Base-by-base conservation (phyloP, 2,888 invertebrate species). In the Caenorhabditis sulstoni region DNA sequence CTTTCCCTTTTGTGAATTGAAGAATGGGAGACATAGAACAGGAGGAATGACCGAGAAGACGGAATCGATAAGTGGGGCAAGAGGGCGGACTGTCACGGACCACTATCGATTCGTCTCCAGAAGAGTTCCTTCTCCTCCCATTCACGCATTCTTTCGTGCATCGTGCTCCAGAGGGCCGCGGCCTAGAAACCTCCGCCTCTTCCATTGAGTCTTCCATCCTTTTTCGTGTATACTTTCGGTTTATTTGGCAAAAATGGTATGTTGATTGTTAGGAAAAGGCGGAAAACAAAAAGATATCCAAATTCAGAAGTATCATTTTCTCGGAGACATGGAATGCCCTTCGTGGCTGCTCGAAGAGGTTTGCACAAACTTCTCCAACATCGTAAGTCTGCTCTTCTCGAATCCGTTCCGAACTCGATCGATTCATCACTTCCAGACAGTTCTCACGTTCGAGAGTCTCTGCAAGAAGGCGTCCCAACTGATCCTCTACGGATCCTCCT, bases 391-490 rank as follows among this genome's bases (percentile, higher is more conserved):
- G 11, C 11, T 14, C 14, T 41, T 37, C 37, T 37, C 5, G 5
- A 5, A 8, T 37, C 37, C 37, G 37, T 37, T 37, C 11, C 5
- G 5, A 37, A 16, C n/a, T n/a, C n/a, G n/a, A n/a, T n/a, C n/a
- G n/a, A n/a, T n/a, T n/a, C n/a, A n/a, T n/a, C n/a, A n/a, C 12
- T 61, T 59, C n/a, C 71, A 71, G 71, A 71, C 71, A 20, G 71
- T 71, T 8, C 49, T 71, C 4, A 64, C 55, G 29, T 71, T 71
- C 50, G 44, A 53, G 8, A 39, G 57, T 12, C 41, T 71, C 16
- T 71, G 71, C 29, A 49, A 18, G 0, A 20, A 62, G 55, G 71
- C 62, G 14, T 55, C 71, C 2, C 62, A 71, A 44, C 55, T 49
- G 5, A 59, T 50, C 29, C 29, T 29, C 29, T 29, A 29, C 29